phyloP scores from a whole-genome alignment of 2,113 vertebrate species.

The Speoplatyrhinus poulsoni region DNA sequence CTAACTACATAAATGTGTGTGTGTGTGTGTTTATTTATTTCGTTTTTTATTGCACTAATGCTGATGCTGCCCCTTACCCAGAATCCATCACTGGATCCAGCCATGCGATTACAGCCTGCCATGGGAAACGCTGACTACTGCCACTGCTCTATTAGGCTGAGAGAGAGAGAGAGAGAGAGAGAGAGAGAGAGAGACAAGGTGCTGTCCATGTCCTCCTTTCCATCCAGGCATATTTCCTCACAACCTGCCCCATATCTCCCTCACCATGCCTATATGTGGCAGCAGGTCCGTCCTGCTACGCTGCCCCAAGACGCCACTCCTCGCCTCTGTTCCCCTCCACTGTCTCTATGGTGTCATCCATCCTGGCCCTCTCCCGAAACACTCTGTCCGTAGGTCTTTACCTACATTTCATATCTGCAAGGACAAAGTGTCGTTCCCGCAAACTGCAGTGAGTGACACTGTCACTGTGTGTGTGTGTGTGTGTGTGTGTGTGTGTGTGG shows the following conservation, averaged over 20 bases:
- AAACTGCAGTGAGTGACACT: slow-evolving; percentile 6
- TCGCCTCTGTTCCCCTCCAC: slow-evolving; percentile 35
- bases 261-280: slow-evolving; percentile 21
- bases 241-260: slow-evolving; percentile 38
- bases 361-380: slow-evolving; percentile 29
- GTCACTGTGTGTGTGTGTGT: slow-evolving; percentile 19
- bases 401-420: slow-evolving; percentile 42
- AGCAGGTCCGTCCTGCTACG: slow-evolving; percentile 42
- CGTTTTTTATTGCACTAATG: slow-evolving; percentile 61
- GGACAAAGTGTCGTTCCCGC: slow-evolving; percentile 30
- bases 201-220: slow-evolving; percentile 61
- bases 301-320: slow-evolving; percentile 28
- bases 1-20: slow-evolving; percentile 37
- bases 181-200: slow-evolving; percentile 51
- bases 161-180: slow-evolving; percentile 43
- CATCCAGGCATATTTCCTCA: slow-evolving; percentile 54
- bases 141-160: slow-evolving; percentile 76
- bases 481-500: slow-evolving; percentile 24
- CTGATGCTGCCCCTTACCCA: slow-evolving; percentile 70
- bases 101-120: slow-evolving; percentile 73
- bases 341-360: slow-evolving; percentile 22
- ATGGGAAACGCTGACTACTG: slow-evolving; percentile 75
- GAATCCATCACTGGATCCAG: slow-evolving; percentile 75
- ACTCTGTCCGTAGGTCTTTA: slow-evolving; percentile 42
- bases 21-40: slow-evolving; percentile 22